Evolutionary conservation across 2,113 vertebrate genomes (phyloP).

Genomic region (Eonycteris spelaea): DNA sequence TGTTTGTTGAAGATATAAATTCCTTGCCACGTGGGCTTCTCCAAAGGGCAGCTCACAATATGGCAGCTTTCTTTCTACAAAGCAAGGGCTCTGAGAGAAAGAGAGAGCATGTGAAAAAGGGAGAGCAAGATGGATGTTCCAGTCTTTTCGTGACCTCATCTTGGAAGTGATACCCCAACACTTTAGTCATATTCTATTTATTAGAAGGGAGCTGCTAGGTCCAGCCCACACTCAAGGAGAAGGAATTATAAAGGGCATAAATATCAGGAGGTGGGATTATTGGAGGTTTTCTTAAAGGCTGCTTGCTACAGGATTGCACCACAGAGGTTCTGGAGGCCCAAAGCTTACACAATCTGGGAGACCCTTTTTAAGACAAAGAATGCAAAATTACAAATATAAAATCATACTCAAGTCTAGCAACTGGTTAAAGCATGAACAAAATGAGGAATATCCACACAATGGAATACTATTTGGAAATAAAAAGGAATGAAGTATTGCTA

Average conservation of each 20-base stretch:
- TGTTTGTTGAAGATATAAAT: not conserved
- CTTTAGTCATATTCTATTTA: not conserved
- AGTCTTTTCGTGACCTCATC: not conserved
- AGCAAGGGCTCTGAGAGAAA: not conserved
- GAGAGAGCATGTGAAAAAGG: not conserved
- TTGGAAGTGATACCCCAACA: not conserved
- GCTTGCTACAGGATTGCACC: not conserved
- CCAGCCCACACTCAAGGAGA: not conserved
- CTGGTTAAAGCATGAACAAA: not conserved
- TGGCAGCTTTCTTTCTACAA: not conserved
- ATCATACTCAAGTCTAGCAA: not conserved
- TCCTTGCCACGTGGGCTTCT: not conserved
- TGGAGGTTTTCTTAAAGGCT: not conserved
- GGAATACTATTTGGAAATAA: not conserved
- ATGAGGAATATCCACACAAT: not conserved
- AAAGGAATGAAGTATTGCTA: not conserved
- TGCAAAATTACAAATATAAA: conserved; percentile 18
- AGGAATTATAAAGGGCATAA: not conserved
- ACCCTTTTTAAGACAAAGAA: conserved; percentile 8
- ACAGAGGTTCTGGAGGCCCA: not conserved
- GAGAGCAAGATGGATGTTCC: not conserved
- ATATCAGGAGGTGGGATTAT: not conserved
- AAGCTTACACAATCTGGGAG: not conserved
- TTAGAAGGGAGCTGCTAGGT: not conserved
- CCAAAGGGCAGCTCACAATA: not conserved